Percentiles rank a stretch among this genome's conserved stretches.
Conservation (phyloP, 2,888 invertebrate species). For the Pseudococcus viburni region DNA sequence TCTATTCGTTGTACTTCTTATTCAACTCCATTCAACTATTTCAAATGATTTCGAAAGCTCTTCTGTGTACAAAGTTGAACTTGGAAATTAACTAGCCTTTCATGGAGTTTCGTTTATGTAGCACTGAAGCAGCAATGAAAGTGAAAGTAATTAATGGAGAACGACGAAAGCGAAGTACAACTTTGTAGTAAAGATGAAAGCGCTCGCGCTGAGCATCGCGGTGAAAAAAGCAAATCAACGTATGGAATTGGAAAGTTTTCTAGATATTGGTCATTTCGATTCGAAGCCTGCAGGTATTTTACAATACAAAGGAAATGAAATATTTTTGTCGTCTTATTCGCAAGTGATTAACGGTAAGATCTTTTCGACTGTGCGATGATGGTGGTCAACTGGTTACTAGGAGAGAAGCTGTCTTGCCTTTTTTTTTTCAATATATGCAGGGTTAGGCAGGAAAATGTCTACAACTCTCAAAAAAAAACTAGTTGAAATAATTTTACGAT, state of each 20-base stretch:
- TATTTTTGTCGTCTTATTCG: conserved; percentile 8
- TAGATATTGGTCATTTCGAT: neutral
- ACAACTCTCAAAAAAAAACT: no score
- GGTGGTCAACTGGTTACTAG: no score
- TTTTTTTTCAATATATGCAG: no score
- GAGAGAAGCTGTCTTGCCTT: no score
- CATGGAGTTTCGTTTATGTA: conserved; percentile 6
- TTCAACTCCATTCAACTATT: neutral
- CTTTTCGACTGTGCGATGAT: neutral
- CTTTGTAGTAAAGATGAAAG: conserved; percentile 11
- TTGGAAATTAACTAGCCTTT: conserved; percentile 17
- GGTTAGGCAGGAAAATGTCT: no score
- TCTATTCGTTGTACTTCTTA: neutral
- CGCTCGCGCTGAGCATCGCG: neutral
- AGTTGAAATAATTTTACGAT: no score
- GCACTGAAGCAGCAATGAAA: neutral
- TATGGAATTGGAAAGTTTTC: neutral
- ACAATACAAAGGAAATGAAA: conserved; percentile 31
- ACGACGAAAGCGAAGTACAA: neutral
- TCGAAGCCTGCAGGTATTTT: neutral
- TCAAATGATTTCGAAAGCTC: neutral
- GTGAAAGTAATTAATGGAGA: neutral
- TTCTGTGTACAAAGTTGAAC: neutral
- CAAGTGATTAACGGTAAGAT: neutral
- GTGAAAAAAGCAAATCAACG: neutral